A percentile compares a stretch with the other conserved stretches of the same genome.
phyloP scores from a whole-genome alignment of 1,140 invertebrate species.

The Rhyacophila brunnea region DNA sequence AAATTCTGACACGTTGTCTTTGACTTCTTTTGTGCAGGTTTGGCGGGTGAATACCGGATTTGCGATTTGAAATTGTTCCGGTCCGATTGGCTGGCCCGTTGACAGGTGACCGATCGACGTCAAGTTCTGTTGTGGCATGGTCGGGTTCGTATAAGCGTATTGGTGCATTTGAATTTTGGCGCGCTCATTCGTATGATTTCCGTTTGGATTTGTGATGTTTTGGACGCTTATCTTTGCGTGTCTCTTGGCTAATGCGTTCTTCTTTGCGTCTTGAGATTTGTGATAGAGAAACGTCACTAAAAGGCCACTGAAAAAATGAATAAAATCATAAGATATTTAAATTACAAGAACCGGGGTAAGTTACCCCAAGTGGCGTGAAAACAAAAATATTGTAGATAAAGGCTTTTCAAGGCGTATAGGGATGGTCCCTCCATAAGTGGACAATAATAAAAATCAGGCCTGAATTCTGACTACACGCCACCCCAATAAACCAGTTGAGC shows the following conservation, averaged over 20 bases:
- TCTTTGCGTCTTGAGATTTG: conserved; percentile 55
- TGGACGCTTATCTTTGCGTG: conserved; percentile 32
- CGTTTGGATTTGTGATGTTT: conserved; percentile 42
- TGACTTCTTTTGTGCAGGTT: conserved; percentile 25
- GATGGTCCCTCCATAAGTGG: too few relatives aligned
- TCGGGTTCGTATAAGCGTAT: conserved; percentile 23
- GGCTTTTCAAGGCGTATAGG: too few relatives aligned
- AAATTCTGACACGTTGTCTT: conserved; percentile 19
- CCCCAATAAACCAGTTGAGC: too few relatives aligned
- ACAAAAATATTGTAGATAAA: too few relatives aligned
- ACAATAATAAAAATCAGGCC: too few relatives aligned
- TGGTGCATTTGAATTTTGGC: conserved; percentile 25
- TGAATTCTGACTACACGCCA: too few relatives aligned
- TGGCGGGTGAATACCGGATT: conserved; percentile 21
- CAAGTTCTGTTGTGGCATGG: background rate
- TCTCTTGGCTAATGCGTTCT: conserved; percentile 41
- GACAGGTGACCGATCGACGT: background rate
- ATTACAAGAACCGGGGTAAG: too few relatives aligned
- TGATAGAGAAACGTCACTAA: conserved; percentile 74
- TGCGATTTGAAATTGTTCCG: conserved; percentile 12
- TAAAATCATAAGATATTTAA: too few relatives aligned
- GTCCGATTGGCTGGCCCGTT: conserved; percentile 1
- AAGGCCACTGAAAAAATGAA: conserved; percentile 69
- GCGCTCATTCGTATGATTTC: conserved; percentile 15
- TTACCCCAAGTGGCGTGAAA: too few relatives aligned